Conservation (phyloP, 2,113 vertebrate genomes). For the Taurulus bubalis region DNA sequence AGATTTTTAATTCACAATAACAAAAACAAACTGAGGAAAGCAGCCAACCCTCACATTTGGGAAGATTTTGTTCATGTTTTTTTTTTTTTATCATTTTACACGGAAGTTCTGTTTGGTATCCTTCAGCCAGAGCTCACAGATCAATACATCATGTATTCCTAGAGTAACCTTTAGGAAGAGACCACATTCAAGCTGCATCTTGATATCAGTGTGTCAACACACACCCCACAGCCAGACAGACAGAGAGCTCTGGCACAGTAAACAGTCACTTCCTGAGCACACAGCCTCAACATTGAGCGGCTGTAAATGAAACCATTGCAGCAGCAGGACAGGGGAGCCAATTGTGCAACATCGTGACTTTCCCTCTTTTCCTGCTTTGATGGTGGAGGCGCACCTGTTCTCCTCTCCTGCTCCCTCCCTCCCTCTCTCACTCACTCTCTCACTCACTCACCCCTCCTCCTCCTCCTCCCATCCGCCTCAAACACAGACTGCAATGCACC, state of each 20-base stretch:
- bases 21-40: background rate
- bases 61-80: background rate
- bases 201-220: background rate
- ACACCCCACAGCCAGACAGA: background rate
- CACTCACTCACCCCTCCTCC: constrained; percentile 26
- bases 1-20: background rate
- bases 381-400: constrained; percentile 60
- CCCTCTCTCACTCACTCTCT: constrained; percentile 13
- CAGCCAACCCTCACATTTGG: too few relatives aligned
- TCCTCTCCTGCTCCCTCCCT: constrained; percentile 6
- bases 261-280: background rate
- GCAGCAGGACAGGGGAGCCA: constrained; percentile 28
- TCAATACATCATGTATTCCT: background rate
- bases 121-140: too few relatives aligned
- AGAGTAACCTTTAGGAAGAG: background rate
- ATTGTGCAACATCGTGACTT: constrained; percentile 65
- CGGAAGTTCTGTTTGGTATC: too few relatives aligned
- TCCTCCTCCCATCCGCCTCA: constrained; percentile 46
- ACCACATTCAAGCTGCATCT: background rate
- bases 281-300: background rate
- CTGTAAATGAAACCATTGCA: constrained; percentile 19
- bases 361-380: constrained; percentile 32
- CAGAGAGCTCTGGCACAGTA: background rate
- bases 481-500: constrained; percentile 85
- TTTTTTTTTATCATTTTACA: too few relatives aligned